Conservation (phyloP, 2,113 vertebrate species). For the Ia io region DNA sequence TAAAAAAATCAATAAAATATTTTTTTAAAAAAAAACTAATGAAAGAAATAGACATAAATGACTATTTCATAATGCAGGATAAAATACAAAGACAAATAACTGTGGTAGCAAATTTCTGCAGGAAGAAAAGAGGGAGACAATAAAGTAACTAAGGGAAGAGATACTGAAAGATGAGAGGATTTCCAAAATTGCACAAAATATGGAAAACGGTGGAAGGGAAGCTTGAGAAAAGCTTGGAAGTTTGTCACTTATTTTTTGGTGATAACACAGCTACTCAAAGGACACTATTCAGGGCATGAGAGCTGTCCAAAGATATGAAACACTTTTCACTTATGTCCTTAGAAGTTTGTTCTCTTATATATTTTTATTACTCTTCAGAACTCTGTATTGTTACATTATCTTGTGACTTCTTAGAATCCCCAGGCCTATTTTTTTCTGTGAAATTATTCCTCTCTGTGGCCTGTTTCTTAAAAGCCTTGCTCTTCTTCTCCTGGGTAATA, state of each 20-base stretch:
- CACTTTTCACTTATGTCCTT: background rate
- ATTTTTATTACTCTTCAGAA: background rate
- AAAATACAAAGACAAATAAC: background rate
- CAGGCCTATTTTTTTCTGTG: background rate
- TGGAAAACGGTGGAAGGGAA: background rate
- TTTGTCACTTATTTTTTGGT: background rate
- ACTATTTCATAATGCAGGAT: background rate
- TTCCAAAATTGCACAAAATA: background rate
- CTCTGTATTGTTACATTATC: background rate
- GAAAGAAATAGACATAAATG: background rate
- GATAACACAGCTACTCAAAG: background rate
- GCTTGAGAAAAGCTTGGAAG: background rate
- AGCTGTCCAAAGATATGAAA: background rate
- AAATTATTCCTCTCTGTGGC: background rate
- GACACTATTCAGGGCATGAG: background rate
- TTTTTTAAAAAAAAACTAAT: background rate
- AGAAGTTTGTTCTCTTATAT: background rate
- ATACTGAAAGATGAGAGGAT: background rate
- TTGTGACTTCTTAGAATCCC: background rate
- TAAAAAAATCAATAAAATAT: too few relatives aligned
- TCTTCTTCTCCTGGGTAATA: background rate
- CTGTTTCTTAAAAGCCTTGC: background rate
- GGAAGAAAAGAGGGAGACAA: background rate
- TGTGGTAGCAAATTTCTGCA: background rate
- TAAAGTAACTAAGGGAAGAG: background rate